A percentile compares a stretch with the other conserved stretches of the same genome.
Conservation (phyloP, 2,797 vertebrate species). For the Salmo trutta region DNA sequence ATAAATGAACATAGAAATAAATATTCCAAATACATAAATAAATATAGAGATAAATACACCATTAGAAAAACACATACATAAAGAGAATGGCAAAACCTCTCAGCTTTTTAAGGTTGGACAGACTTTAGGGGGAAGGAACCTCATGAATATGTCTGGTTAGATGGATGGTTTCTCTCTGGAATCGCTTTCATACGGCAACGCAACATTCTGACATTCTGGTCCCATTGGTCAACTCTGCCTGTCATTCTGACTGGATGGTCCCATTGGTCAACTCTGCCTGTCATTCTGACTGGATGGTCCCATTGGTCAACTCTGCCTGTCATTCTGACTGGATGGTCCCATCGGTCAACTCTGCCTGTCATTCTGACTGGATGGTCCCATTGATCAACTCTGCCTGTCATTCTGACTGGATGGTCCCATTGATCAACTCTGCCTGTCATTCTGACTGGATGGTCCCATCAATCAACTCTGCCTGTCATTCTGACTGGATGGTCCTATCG, state of each 20-base stretch:
- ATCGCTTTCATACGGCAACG: constrained; percentile 56
- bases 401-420: constrained; percentile 50
- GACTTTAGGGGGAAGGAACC: constrained; percentile 43
- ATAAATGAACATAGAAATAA: constrained; percentile 47
- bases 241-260: too few species aligned
- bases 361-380: constrained; percentile 36
- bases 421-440: constrained; percentile 54
- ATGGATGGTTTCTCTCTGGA: constrained; percentile 62
- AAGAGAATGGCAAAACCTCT: constrained; percentile 39
- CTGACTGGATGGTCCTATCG: constrained; percentile 47
- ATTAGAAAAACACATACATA: constrained; percentile 57
- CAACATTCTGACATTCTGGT: constrained; percentile 46
- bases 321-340: too few species aligned
- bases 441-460: constrained; percentile 50
- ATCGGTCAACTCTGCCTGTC: too few species aligned
- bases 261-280: too few species aligned
- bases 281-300: too few species aligned
- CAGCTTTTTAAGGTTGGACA: constrained; percentile 52
- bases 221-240: too few species aligned
- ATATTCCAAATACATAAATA: constrained; percentile 58
- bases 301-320: too few species aligned
- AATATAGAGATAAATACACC: constrained; percentile 62
- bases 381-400: constrained; percentile 55
- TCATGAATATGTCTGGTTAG: constrained; percentile 49
- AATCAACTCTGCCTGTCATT: constrained; percentile 55